A percentile compares a stretch with the other conserved stretches of the same genome.
These are phyloP conservation scores for Chaitophorus viminalis DNA, from an alignment of 2,888 invertebrate genomes.

Conservation along the genomic window DNA sequence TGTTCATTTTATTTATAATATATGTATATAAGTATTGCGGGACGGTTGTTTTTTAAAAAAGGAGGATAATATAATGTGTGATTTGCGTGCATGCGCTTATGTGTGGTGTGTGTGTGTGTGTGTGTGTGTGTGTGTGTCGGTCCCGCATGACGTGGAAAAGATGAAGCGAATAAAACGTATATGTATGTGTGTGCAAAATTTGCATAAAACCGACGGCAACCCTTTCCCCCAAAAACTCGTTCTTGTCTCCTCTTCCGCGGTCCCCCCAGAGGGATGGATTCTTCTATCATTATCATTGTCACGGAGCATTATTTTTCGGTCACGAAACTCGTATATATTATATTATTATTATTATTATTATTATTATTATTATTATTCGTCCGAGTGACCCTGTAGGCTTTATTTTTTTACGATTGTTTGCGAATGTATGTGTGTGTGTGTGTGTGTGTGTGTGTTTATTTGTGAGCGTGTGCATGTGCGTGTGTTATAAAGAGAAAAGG, in stretches of 20 bases:
- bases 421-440: background rate
- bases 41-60: slow-evolving; percentile 3
- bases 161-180: slow-evolving; percentile 33
- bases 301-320: slow-evolving; percentile 56
- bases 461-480: background rate
- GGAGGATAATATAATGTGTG: background rate
- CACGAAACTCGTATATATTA: slow-evolving; percentile 44
- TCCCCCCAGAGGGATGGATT: slow-evolving; percentile 24
- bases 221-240: slow-evolving; percentile 36
- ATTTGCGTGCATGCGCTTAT: background rate
- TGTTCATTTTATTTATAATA: background rate
- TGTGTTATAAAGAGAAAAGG: slow-evolving; percentile 41
- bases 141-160: slow-evolving; percentile 36
- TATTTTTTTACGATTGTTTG: slow-evolving; percentile 38
- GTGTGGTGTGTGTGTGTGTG: too few relatives aligned
- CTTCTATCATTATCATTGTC: slow-evolving; percentile 53
- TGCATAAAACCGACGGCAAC: slow-evolving; percentile 54
- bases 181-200: slow-evolving; percentile 22
- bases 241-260: background rate
- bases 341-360: slow-evolving; percentile 36
- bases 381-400: slow-evolving; percentile 49
- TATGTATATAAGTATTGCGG: background rate
- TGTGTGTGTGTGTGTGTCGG: background rate
- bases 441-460: slow-evolving; percentile 1
- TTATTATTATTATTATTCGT: slow-evolving; percentile 34